These are phyloP conservation scores for Odontomachus brunneus DNA, from an alignment of 1,140 invertebrate genomes.

Conservation along the genomic window DNA sequence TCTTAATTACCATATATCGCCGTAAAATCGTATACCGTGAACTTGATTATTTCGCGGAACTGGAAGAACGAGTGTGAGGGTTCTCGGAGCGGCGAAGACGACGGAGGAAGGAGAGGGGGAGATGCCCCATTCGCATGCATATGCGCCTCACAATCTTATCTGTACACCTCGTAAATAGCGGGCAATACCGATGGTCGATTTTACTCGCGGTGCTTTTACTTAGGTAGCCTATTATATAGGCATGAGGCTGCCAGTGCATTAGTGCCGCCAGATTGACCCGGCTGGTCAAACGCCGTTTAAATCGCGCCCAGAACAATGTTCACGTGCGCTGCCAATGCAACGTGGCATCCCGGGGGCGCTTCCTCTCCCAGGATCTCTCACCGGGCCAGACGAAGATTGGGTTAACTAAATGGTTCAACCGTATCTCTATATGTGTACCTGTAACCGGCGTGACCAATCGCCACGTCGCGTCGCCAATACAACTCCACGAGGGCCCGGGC, in stretches of 20 bases:
- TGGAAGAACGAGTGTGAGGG: constrained; percentile 13
- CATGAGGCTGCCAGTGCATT: constrained; percentile 73
- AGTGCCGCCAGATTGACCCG: constrained; percentile 76
- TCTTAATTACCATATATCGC: constrained; percentile 64
- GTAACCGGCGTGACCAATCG: constrained; percentile 68
- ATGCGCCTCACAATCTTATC: constrained; percentile 68
- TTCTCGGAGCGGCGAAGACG: background rate
- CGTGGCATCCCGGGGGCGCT: background rate
- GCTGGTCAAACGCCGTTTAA: constrained; percentile 70
- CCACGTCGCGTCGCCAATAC: constrained; percentile 29
- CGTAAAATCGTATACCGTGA: constrained; percentile 59
- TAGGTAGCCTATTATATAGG: constrained; percentile 72
- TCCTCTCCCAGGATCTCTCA: background rate
- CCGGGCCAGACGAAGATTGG: constrained; percentile 63
- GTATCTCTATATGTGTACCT: constrained; percentile 47
- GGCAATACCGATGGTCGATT: constrained; percentile 62
- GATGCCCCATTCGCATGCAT: constrained; percentile 55
- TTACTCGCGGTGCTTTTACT: constrained; percentile 64
- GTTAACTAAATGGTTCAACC: constrained; percentile 67
- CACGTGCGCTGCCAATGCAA: constrained; percentile 39
- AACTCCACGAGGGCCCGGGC: constrained; percentile 19
- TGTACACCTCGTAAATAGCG: constrained; percentile 73
- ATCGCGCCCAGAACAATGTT: constrained; percentile 67
- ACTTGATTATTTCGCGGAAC: constrained; percentile 48
- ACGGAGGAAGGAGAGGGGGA: background rate